phyloP scores from a whole-genome alignment of 2,888 invertebrate species.

The Branchellion lobata region DNA sequence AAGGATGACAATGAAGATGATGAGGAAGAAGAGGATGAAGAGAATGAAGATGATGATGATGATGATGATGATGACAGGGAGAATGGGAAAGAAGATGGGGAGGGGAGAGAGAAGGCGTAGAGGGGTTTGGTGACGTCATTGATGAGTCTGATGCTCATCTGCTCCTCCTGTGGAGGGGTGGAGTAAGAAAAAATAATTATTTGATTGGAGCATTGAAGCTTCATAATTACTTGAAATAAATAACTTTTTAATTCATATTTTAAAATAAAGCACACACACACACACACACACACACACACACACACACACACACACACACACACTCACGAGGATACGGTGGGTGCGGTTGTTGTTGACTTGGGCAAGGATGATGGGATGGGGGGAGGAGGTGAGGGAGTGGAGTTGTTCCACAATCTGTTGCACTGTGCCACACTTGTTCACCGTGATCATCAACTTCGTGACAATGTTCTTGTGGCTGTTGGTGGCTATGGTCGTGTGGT shows the following conservation, averaged over 20 bases:
- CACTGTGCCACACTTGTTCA: conserved; percentile 67
- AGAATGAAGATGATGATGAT: too few relatives aligned
- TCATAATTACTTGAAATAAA: too few relatives aligned
- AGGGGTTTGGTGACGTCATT: neutral
- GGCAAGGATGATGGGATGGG: conserved; percentile 61
- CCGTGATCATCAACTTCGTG: conserved; percentile 62
- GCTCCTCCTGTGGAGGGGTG: neutral
- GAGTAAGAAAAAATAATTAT: too few relatives aligned
- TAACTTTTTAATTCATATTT: too few relatives aligned
- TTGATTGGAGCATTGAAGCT: too few relatives aligned
- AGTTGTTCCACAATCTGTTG: conserved; percentile 55
- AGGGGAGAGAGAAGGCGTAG: conserved; percentile 1
- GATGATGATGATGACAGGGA: too few relatives aligned
- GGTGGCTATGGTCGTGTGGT: too few relatives aligned
- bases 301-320: neutral
- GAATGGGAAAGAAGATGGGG: neutral
- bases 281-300: too few relatives aligned
- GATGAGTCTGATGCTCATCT: neutral
- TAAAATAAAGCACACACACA: too few relatives aligned
- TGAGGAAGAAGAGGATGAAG: too few relatives aligned
- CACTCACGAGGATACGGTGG: conserved; percentile 66
- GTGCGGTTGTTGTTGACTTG: conserved; percentile 69
- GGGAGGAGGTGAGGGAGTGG: conserved; percentile 60
- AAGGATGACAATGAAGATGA: too few relatives aligned
- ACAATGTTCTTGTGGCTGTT: too few relatives aligned